Percentiles rank a stretch among this genome's conserved stretches.
Evolutionary conservation across 2,888 invertebrate species (phyloP).

Genomic region (Trimorus sp.): DNA sequence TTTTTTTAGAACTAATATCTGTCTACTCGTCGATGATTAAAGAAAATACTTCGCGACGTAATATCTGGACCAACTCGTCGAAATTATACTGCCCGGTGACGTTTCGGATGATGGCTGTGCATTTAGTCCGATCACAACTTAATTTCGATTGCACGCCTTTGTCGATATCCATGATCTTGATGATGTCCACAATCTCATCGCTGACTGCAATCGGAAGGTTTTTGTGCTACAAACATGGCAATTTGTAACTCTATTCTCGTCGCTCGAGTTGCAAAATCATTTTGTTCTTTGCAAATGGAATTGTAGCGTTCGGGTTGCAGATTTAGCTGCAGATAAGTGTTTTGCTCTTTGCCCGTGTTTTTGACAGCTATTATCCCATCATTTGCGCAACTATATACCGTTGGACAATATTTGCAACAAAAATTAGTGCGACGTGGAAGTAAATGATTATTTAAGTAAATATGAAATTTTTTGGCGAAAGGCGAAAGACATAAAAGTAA

Average conservation of each 20-base stretch:
- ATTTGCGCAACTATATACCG: too few relatives aligned
- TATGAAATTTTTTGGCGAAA: too few relatives aligned
- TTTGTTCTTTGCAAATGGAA: too few relatives aligned
- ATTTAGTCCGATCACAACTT: constrained; percentile 7
- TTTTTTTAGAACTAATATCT: not conserved
- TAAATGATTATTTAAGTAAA: too few relatives aligned
- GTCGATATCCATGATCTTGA: constrained; percentile 9
- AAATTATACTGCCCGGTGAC: not conserved
- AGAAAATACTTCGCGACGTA: not conserved
- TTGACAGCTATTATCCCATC: too few relatives aligned
- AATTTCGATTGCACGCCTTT: not conserved
- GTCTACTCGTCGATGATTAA: constrained; percentile 1
- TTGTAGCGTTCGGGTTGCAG: too few relatives aligned
- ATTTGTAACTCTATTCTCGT: not conserved
- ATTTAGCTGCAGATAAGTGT: too few relatives aligned
- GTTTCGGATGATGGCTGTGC: constrained; percentile 1
- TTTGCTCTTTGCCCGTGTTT: too few relatives aligned
- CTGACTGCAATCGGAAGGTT: constrained; percentile 1
- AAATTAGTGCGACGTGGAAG: too few relatives aligned
- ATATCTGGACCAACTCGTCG: not conserved
- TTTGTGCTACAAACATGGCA: not conserved
- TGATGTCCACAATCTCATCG: not conserved
- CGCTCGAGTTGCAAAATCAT: too few relatives aligned
- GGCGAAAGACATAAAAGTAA: too few relatives aligned
- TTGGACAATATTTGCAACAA: too few relatives aligned